phyloP scores from a whole-genome alignment of 2,113 vertebrate species.

The Hymenochirus boettgeri region DNA sequence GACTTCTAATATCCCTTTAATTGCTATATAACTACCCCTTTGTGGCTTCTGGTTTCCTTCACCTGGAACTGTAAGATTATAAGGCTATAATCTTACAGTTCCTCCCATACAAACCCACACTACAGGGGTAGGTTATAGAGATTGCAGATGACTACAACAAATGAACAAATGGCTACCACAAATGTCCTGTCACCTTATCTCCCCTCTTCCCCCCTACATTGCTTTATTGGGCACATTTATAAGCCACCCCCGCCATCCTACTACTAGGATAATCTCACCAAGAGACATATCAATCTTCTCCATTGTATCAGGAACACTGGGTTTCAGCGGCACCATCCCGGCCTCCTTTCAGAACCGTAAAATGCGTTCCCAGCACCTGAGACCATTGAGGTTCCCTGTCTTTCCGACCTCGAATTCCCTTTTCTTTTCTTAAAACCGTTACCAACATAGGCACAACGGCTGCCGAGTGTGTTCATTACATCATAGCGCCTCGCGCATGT shows the following conservation, averaged over 20 bases:
- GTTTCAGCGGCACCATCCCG: conserved; percentile 36
- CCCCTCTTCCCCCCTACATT: background rate
- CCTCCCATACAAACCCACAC: no score
- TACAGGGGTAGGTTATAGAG: no score
- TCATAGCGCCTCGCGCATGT: background rate
- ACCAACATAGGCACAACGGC: background rate
- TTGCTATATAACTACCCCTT: no score
- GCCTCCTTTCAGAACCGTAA: background rate
- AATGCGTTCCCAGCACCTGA: background rate
- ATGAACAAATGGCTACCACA: no score
- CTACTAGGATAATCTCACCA: conserved; percentile 62
- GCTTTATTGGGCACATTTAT: conserved; percentile 22
- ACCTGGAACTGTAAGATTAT: no score
- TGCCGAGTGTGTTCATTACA: background rate
- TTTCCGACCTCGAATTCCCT: background rate
- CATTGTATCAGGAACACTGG: conserved; percentile 57
- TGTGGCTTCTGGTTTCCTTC: no score
- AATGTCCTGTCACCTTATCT: no score
- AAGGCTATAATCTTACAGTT: no score
- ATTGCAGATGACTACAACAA: no score
- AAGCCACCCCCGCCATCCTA: background rate
- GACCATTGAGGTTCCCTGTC: background rate
- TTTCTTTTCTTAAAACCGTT: background rate
- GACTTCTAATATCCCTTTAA: no score
- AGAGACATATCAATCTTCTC: conserved; percentile 97